Evolutionary conservation across 2,888 invertebrate genomes (phyloP).

Genomic region (Polyommatus icarus): DNA sequence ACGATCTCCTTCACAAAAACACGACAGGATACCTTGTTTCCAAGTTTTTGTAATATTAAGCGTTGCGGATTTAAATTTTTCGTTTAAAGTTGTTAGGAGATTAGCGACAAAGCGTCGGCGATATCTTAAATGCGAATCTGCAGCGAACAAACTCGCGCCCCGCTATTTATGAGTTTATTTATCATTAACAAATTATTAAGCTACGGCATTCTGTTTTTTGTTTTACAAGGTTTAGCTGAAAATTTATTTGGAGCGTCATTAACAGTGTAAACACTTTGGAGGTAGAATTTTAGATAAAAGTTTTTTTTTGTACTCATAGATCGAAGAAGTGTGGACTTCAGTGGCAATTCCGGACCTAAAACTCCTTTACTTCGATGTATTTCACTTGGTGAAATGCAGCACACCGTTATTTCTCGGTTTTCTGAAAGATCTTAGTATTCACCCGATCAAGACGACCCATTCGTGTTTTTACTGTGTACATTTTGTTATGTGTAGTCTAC

Average conservation of each 20-base stretch:
- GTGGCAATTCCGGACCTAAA: too few relatives aligned
- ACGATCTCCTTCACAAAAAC: not conserved
- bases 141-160: conserved; percentile 77
- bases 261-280: not conserved
- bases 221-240: conserved; percentile 11
- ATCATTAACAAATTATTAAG: conserved; percentile 82
- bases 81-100: conserved; percentile 78
- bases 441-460: too few relatives aligned
- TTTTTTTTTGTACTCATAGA: too few relatives aligned
- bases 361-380: too few relatives aligned
- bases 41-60: conserved; percentile 69
- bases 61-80: conserved; percentile 72
- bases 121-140: conserved; percentile 80
- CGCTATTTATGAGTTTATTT: conserved; percentile 80
- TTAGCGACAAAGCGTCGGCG: conserved; percentile 76
- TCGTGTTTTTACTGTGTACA: too few relatives aligned
- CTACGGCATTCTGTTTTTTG: conserved; percentile 63
- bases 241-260: conserved; percentile 6
- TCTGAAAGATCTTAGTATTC: too few relatives aligned
- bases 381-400: too few relatives aligned
- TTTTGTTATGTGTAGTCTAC: too few relatives aligned
- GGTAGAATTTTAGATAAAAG: not conserved
- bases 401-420: too few relatives aligned
- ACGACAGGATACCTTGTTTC: conserved; percentile 2
- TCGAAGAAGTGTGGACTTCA: too few relatives aligned